phyloP scores from a whole-genome alignment of 2,113 vertebrate genomes.

The Fregetta grallaria region DNA sequence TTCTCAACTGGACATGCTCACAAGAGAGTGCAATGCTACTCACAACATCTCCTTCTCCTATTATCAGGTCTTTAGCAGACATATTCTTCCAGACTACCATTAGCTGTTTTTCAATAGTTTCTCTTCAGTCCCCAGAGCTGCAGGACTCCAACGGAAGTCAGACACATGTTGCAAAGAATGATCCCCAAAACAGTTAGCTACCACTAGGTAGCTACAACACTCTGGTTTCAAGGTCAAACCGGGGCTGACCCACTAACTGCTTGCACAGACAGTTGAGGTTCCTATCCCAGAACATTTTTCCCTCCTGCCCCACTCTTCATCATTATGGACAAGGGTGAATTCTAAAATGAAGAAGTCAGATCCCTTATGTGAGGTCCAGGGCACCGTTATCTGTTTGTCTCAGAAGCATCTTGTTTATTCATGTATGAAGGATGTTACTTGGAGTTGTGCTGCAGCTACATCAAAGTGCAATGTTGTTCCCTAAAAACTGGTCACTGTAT shows the following conservation, averaged over 20 bases:
- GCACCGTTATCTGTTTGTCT: background rate
- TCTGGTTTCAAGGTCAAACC: background rate
- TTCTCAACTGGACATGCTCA: background rate
- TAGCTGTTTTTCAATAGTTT: background rate
- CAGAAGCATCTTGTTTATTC: background rate
- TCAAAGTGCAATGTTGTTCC: rapidly evolving
- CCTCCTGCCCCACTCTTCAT: background rate
- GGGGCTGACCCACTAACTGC: background rate
- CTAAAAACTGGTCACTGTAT: background rate
- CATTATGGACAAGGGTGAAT: background rate
- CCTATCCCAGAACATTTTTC: background rate
- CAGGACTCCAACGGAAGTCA: background rate
- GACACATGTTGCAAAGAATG: background rate
- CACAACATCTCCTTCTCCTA: background rate
- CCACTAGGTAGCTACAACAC: background rate
- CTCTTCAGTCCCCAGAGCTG: background rate
- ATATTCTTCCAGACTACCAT: background rate
- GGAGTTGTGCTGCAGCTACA: background rate
- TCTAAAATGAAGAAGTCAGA: background rate
- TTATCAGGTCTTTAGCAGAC: background rate
- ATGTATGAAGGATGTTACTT: too few relatives aligned
- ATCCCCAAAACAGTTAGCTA: background rate
- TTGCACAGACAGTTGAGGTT: background rate
- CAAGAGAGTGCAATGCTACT: background rate
- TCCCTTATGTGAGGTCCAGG: background rate